phyloP scores from a whole-genome alignment of 2,113 vertebrate genomes.

The Vulpes lagopus region DNA sequence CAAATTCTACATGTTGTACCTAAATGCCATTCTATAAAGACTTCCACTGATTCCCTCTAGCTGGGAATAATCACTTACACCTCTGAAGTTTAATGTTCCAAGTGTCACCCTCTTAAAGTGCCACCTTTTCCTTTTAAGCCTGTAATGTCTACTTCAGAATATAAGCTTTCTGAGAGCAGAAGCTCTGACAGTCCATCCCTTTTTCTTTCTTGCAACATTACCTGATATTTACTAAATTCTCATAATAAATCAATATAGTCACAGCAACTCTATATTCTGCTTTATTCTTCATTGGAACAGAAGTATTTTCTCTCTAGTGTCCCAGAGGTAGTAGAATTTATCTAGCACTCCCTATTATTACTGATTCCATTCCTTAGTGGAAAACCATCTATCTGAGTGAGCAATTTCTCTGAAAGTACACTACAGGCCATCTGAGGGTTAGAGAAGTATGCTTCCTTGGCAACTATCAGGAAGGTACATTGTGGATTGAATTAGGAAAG shows the following conservation, averaged over 20 bases:
- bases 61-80: not conserved
- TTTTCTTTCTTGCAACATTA: not conserved
- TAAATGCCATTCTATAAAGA: not conserved
- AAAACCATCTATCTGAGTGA: not conserved
- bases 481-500: slow-evolving; percentile 36
- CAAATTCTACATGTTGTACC: not conserved
- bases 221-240: not conserved
- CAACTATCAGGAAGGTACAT: not conserved
- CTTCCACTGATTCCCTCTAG: not conserved
- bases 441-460: not conserved
- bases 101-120: not conserved
- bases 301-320: not conserved
- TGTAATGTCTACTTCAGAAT: not conserved
- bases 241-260: not conserved
- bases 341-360: not conserved
- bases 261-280: not conserved
- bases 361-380: slow-evolving; percentile 19
- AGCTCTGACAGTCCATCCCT: not conserved
- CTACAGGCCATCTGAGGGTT: not conserved
- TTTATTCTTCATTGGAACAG: not conserved
- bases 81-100: not conserved
- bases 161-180: not conserved
- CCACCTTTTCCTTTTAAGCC: not conserved
- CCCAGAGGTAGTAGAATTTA: slow-evolving; percentile 19
- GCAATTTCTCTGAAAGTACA: not conserved